These are phyloP conservation scores for Holotrichia oblita DNA, from an alignment of 1,140 invertebrate genomes.

Conservation along the genomic window DNA sequence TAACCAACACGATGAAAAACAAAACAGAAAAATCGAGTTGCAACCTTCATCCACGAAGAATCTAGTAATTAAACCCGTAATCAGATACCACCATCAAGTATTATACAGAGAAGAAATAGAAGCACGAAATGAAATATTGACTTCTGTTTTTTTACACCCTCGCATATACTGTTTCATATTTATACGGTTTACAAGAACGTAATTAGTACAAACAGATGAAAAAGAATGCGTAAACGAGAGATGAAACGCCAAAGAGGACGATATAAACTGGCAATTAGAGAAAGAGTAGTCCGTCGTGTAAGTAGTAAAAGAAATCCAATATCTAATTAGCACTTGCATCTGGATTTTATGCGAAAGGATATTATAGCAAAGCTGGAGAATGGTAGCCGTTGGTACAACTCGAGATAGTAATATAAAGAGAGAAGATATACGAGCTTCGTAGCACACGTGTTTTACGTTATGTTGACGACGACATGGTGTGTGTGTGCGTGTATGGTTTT, in stretches of 20 bases:
- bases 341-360: conserved; percentile 33
- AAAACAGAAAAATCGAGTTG: neutral
- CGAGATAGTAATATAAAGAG: neutral
- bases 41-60: neutral
- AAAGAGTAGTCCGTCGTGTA: neutral
- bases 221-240: neutral
- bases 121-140: conserved; percentile 38
- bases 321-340: conserved; percentile 45
- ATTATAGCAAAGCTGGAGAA: conserved; percentile 16
- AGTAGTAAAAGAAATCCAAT: conserved; percentile 40
- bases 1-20: neutral
- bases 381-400: neutral
- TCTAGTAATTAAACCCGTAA: conserved; percentile 25
- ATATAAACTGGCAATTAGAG: conserved; percentile 37
- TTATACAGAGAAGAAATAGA: neutral
- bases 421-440: neutral
- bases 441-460: conserved; percentile 11
- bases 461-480: neutral
- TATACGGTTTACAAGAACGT: conserved; percentile 34
- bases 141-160: conserved; percentile 18
- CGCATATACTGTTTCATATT: conserved; percentile 15
- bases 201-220: conserved; percentile 36
- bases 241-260: neutral
- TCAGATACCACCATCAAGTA: conserved; percentile 24
- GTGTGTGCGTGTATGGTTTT: neutral